phyloP scores from a whole-genome alignment of 2,888 invertebrate genomes.

The Byasa hedistus region DNA sequence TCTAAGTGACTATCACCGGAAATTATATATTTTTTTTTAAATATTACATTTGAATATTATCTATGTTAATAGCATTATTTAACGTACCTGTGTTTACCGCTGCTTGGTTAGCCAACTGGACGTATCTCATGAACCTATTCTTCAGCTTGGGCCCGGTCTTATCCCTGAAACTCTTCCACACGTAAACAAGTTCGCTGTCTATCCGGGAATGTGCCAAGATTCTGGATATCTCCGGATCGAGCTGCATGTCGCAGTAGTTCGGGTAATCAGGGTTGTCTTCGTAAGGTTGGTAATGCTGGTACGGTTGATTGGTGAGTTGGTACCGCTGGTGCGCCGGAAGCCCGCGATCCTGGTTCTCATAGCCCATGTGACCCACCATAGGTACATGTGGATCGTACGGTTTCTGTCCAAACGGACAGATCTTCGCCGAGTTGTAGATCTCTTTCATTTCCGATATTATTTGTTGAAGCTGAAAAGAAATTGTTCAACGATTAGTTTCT shows the following conservation, averaged over 20 bases:
- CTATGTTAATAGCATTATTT: no score
- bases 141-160: conserved; percentile 87
- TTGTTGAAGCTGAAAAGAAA: conserved; percentile 81
- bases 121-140: conserved; percentile 88
- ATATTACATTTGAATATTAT: no score
- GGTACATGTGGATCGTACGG: conserved; percentile 68
- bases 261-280: conserved; percentile 46
- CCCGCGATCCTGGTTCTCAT: conserved; percentile 41
- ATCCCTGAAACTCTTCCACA: conserved; percentile 91
- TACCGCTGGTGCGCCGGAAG: conserved; percentile 55
- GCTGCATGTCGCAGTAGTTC: conserved; percentile 79
- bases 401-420: conserved; percentile 84
- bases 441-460: conserved; percentile 89
- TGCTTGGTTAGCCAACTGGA: conserved; percentile 89
- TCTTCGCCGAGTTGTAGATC: conserved; percentile 84
- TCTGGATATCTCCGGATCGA: conserved; percentile 82
- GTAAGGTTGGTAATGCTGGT: conserved; percentile 42
- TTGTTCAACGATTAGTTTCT: no score
- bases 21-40: no score
- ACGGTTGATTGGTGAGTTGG: conserved; percentile 58
- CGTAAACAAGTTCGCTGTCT: conserved; percentile 86
- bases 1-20: no score
- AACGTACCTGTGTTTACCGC: conserved; percentile 84
- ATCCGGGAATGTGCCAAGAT: conserved; percentile 86
- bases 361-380: conserved; percentile 40